Percentiles rank a stretch among this genome's conserved stretches.
These are phyloP conservation scores for Hedychridium roseum DNA, from an alignment of 2,888 invertebrate species.

Conservation along the genomic window DNA sequence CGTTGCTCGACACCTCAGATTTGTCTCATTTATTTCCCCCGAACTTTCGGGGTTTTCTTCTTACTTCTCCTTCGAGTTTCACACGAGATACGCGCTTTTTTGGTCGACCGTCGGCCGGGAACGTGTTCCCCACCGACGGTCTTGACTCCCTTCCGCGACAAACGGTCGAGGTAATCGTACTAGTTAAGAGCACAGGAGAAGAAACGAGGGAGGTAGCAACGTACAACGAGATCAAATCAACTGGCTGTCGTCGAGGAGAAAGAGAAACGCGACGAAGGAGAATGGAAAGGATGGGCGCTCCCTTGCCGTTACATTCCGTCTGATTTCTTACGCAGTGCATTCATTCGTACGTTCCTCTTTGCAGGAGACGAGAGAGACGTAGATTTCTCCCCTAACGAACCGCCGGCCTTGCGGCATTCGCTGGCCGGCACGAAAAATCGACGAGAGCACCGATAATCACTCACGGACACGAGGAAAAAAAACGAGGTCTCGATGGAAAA, in stretches of 20 bases:
- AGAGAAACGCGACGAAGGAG: constrained; percentile 21
- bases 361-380: constrained; percentile 4
- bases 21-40: too few species aligned
- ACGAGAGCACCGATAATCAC: background rate
- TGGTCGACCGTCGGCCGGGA: too few species aligned
- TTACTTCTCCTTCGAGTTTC: constrained; percentile 12
- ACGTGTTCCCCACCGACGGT: too few species aligned
- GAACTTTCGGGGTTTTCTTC: too few species aligned
- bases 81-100: constrained; percentile 22
- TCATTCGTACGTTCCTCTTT: constrained; percentile 26
- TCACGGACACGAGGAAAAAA: constrained; percentile 2
- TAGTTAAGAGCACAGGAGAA: background rate
- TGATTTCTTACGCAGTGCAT: constrained; percentile 24
- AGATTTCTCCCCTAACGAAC: constrained; percentile 1
- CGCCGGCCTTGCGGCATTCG: too few species aligned
- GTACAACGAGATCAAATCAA: too few species aligned
- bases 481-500: constrained; percentile 11
- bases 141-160: too few species aligned
- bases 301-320: constrained; percentile 30
- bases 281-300: constrained; percentile 14
- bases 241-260: too few species aligned
- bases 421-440: too few species aligned
- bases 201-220: too few species aligned
- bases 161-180: background rate
- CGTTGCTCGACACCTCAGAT: too few species aligned